Base-by-base conservation (phyloP, 2,888 invertebrate genomes). In the Eledona agricola region DNA sequence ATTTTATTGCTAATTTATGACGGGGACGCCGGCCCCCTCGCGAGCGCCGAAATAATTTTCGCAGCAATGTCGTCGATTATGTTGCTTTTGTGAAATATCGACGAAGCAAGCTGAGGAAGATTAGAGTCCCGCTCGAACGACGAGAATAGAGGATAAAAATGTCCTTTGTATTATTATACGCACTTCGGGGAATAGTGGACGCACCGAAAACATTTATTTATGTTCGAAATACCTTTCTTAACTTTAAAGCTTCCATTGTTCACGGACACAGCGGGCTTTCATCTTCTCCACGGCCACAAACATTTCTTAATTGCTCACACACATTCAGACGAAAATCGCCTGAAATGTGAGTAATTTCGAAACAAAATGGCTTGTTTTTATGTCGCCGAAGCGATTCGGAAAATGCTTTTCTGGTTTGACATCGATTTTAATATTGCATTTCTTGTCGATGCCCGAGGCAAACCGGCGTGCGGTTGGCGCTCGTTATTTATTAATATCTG, bases 1-100 rank as follows among this genome's bases (percentile, higher is more conserved):
- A n/a, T 25, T 50, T 50, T 51, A 51, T 51, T 43, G 34, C 42
- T 51, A 51, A 51, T 51, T 42, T 51, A 51, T 43, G 43, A 20
- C 11, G 20, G 13, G 34, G n/a, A n/a, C n/a, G n/a, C n/a, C n/a
- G n/a, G n/a, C n/a, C n/a, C n/a, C n/a, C n/a, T n/a, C n/a, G n/a
- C n/a, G n/a, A n/a, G n/a, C n/a, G n/a, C n/a, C n/a, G n/a, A n/a
- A n/a, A n/a, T n/a, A n/a, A n/a, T n/a, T n/a, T n/a, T n/a, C n/a
- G n/a, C n/a, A n/a, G n/a, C n/a, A n/a, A n/a, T n/a, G n/a, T n/a
- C n/a, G n/a, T n/a, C n/a, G n/a, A n/a, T n/a, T n/a, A n/a, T n/a
- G n/a, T n/a, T n/a, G 9, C 4, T 19, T 19, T 19, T 19, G 4
- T 19, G 6, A 19, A 19, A 15, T 11, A 34, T 17, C n/a, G 4